Evolutionary conservation across 2,797 vertebrate species (phyloP).

Genomic region (Pogonophryne albipinna): DNA sequence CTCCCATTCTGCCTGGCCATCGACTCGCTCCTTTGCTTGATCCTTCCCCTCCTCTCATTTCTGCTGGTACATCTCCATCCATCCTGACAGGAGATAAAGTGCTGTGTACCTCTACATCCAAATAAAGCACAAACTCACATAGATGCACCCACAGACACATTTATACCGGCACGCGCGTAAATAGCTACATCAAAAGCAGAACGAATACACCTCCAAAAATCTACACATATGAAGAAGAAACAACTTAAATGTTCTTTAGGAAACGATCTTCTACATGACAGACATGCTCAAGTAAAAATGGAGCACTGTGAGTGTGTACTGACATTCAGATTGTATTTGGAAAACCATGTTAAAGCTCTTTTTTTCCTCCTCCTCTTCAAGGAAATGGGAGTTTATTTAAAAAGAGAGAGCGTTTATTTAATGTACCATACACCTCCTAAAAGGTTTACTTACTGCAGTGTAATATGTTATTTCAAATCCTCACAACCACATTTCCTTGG

Average conservation of each 20-base stretch:
- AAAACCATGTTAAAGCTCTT: conserved; percentile 68
- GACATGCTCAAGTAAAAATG: conserved; percentile 42
- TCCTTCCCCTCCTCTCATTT: conserved; percentile 64
- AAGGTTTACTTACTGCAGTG: conserved; percentile 85
- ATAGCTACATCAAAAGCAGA: conserved; percentile 25
- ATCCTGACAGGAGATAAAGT: conserved; percentile 69
- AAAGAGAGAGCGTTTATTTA: conserved; percentile 85
- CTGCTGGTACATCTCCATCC: conserved; percentile 61
- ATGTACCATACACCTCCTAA: conserved; percentile 85
- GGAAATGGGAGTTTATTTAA: conserved; percentile 87
- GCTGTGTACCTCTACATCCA: conserved; percentile 51
- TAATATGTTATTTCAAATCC: conserved; percentile 88
- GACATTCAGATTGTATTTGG: conserved; percentile 67
- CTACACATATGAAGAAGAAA: conserved; percentile 27
- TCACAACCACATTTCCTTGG: conserved; percentile 83
- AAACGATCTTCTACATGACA: conserved; percentile 39
- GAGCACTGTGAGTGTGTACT: conserved; percentile 42
- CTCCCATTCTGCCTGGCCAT: conserved; percentile 71
- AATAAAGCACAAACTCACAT: conserved; percentile 56
- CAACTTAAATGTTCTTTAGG: conserved; percentile 27
- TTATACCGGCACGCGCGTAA: background rate
- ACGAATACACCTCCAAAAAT: conserved; percentile 50
- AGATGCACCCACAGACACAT: conserved; percentile 22
- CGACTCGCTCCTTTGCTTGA: conserved; percentile 63
- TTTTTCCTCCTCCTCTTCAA: conserved; percentile 66